Evolutionary conservation across 2,113 vertebrate genomes (phyloP).

Genomic region (Arvicanthis niloticus): DNA sequence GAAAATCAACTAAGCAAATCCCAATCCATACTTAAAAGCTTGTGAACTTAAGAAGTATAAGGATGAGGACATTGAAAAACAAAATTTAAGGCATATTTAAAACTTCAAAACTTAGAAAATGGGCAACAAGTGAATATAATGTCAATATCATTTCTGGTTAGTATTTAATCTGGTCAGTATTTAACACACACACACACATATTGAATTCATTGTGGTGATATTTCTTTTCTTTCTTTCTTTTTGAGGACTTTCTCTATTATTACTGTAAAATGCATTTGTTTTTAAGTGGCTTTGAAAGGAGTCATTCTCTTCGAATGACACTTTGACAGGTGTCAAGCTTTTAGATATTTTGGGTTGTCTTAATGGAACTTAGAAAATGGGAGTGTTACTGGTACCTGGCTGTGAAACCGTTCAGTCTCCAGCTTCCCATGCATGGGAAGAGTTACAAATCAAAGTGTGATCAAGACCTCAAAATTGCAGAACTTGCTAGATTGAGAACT

Average conservation of each 20-base stretch:
- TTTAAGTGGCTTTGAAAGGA: background rate
- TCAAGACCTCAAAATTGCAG: background rate
- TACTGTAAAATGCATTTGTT: background rate
- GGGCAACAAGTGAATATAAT: background rate
- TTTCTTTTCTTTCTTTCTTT: too few relatives aligned
- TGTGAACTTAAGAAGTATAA: background rate
- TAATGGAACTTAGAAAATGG: background rate
- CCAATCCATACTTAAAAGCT: background rate
- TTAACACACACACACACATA: background rate
- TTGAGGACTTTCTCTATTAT: background rate
- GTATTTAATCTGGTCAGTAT: background rate
- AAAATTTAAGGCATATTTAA: background rate
- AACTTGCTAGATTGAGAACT: background rate
- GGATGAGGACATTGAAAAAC: background rate
- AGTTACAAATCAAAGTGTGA: background rate
- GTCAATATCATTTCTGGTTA: background rate
- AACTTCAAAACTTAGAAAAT: background rate
- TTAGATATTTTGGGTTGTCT: background rate
- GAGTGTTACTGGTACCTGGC: background rate
- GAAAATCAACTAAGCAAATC: background rate
- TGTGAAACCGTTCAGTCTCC: background rate
- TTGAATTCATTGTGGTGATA: background rate
- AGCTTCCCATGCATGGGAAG: background rate
- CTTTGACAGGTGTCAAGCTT: background rate
- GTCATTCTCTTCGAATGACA: background rate